Percentiles rank a stretch among this genome's conserved stretches.
These are phyloP conservation scores for Acrobasis repandana DNA, from an alignment of 2,888 invertebrate species.

Conservation along the genomic window DNA sequence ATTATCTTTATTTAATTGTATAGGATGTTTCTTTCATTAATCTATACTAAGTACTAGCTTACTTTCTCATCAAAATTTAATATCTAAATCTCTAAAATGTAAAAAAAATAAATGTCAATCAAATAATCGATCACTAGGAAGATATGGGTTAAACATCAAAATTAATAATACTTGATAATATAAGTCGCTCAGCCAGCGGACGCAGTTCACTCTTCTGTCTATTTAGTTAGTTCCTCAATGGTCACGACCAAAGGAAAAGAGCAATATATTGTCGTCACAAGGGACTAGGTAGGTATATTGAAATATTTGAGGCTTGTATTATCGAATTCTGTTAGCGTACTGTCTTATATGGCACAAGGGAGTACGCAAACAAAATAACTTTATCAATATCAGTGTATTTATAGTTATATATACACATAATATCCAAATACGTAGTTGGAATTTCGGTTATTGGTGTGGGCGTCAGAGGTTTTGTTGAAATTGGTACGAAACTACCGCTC, in stretches of 20 bases:
- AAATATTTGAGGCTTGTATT: slow-evolving; percentile 11
- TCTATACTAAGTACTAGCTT: too few species aligned
- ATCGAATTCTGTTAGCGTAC: slow-evolving; percentile 7
- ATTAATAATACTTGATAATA: too few species aligned
- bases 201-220: background rate
- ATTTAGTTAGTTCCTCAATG: background rate
- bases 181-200: too few species aligned
- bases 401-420: background rate
- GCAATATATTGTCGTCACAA: slow-evolving; percentile 7
- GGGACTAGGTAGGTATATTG: slow-evolving; percentile 16
- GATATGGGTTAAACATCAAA: too few species aligned
- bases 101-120: too few species aligned
- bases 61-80: too few species aligned
- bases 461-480: too few species aligned
- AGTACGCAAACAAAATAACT: slow-evolving; percentile 7
- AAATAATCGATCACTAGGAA: too few species aligned
- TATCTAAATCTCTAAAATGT: too few species aligned
- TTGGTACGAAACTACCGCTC: too few species aligned
- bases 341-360: background rate
- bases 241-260: background rate
- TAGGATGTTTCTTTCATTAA: too few species aligned
- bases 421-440: background rate
- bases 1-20: too few species aligned
- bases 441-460: background rate
- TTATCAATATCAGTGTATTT: background rate